A percentile compares a stretch with the other conserved stretches of the same genome.
These are phyloP conservation scores for Dreissena polymorpha DNA, from an alignment of 1,140 invertebrate genomes.

Conservation along the genomic window DNA sequence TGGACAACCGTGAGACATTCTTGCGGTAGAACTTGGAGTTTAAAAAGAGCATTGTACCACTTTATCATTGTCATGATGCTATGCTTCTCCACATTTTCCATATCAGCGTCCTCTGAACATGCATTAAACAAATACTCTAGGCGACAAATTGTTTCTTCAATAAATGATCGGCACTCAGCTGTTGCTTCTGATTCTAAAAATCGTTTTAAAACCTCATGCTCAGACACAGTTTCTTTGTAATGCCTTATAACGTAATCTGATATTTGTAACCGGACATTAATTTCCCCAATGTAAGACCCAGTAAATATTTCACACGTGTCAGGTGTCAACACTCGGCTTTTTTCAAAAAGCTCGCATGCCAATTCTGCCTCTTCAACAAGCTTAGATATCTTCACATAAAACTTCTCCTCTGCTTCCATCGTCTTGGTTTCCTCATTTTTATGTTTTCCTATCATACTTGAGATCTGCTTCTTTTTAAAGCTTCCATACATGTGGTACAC, in stretches of 20 bases:
- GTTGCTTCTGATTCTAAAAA: constrained; percentile 30
- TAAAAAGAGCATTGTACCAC: constrained; percentile 56
- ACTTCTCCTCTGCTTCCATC: constrained; percentile 2
- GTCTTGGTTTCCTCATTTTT: constrained; percentile 37
- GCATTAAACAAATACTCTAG: constrained; percentile 53
- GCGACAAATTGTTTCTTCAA: constrained; percentile 37
- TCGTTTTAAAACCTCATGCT: constrained; percentile 17
- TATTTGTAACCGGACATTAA: constrained; percentile 54
- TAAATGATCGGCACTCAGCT: constrained; percentile 23
- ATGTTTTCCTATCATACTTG: constrained; percentile 36
- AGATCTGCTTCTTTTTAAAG: constrained; percentile 47
- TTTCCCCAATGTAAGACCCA: constrained; percentile 53
- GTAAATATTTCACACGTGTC: constrained; percentile 40
- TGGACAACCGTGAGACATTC: constrained; percentile 17
- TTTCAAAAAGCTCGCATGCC: constrained; percentile 54
- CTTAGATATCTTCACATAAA: constrained; percentile 34
- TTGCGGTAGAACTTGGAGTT: constrained; percentile 22
- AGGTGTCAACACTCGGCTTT: constrained; percentile 53
- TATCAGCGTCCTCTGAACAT: constrained; percentile 44
- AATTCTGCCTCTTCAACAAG: constrained; percentile 23
- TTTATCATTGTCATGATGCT: constrained; percentile 27
- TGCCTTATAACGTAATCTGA: constrained; percentile 56
- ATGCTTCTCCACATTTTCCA: constrained; percentile 31
- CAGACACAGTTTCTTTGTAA: constrained; percentile 14
- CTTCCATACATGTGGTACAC: constrained; percentile 62